Evolutionary conservation across 2,888 invertebrate species (phyloP).

Genomic region (Scrobipalpa costella): DNA sequence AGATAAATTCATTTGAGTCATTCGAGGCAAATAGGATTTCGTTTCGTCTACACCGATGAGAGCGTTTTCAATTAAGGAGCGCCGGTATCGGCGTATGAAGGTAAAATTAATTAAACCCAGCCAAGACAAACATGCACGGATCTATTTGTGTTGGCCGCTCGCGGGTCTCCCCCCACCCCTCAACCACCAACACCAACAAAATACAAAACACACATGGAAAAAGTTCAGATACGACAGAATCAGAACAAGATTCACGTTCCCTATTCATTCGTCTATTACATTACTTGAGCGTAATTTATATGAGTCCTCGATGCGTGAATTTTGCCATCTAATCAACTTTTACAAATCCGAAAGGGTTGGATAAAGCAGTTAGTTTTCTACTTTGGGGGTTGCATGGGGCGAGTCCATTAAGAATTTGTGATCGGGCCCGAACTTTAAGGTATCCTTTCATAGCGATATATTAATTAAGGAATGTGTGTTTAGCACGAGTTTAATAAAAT

Average conservation of each 20-base stretch:
- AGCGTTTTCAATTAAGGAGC: constrained; percentile 80
- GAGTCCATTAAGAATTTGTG: constrained; percentile 61
- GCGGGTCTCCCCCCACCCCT: constrained; percentile 42
- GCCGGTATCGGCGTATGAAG: constrained; percentile 80
- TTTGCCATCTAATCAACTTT: constrained; percentile 59
- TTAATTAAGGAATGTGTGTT: constrained; percentile 72
- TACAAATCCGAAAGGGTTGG: constrained; percentile 51
- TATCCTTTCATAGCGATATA: constrained; percentile 70
- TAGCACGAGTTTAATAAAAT: constrained; percentile 66
- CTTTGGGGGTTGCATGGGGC: constrained; percentile 53
- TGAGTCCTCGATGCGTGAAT: constrained; percentile 59
- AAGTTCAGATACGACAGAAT: constrained; percentile 7
- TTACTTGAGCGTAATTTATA: constrained; percentile 41
- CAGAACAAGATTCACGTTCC: constrained; percentile 1
- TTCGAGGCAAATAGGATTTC: constrained; percentile 78
- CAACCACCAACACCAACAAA: constrained; percentile 11
- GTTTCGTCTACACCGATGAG: constrained; percentile 77
- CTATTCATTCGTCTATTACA: constrained; percentile 10
- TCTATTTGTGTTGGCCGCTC: constrained; percentile 73
- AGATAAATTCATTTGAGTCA: constrained; percentile 79
- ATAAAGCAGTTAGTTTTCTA: constrained; percentile 54
- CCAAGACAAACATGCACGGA: constrained; percentile 78
- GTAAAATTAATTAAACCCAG: constrained; percentile 79
- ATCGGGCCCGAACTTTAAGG: constrained; percentile 71
- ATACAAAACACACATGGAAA: constrained; percentile 12